Conservation (phyloP, 1,140 invertebrate species). For the Armadillidium nasatum region DNA sequence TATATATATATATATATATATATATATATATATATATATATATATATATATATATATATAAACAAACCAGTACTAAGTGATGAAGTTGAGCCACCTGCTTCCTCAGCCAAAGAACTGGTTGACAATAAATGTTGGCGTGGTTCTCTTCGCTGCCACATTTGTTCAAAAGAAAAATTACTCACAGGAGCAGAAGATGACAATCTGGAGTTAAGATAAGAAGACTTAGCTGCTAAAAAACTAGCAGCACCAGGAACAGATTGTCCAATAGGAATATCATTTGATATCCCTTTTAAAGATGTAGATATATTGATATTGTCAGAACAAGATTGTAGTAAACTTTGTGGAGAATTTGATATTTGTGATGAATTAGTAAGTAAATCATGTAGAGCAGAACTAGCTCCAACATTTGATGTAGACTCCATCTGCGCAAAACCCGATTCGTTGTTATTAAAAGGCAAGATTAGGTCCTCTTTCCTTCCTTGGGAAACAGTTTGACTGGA, state of each 20-base stretch:
- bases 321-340: not conserved
- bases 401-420: slow-evolving; percentile 13
- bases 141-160: slow-evolving; percentile 77
- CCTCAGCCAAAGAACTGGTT: slow-evolving; percentile 76
- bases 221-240: slow-evolving; percentile 29
- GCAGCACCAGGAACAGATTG: slow-evolving; percentile 33
- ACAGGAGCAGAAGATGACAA: slow-evolving; percentile 41
- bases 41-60: too few species aligned
- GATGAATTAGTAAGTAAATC: slow-evolving; percentile 32
- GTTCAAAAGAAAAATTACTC: slow-evolving; percentile 55
- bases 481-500: slow-evolving; percentile 27
- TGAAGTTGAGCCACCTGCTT: slow-evolving; percentile 42
- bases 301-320: slow-evolving; percentile 7
- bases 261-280: slow-evolving; percentile 32
- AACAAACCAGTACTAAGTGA: slow-evolving; percentile 63
- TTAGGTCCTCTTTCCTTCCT: slow-evolving; percentile 18
- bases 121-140: slow-evolving; percentile 79
- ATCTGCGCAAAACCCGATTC: not conserved
- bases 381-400: slow-evolving; percentile 34
- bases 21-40: too few species aligned
- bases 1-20: too few species aligned
- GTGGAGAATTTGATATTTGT: slow-evolving; percentile 29
- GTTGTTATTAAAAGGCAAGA: slow-evolving; percentile 22
- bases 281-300: slow-evolving; percentile 21
- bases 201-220: slow-evolving; percentile 31